Base-by-base conservation (phyloP, 1,140 invertebrate species). In the Drosophila pseudoananassae region DNA sequence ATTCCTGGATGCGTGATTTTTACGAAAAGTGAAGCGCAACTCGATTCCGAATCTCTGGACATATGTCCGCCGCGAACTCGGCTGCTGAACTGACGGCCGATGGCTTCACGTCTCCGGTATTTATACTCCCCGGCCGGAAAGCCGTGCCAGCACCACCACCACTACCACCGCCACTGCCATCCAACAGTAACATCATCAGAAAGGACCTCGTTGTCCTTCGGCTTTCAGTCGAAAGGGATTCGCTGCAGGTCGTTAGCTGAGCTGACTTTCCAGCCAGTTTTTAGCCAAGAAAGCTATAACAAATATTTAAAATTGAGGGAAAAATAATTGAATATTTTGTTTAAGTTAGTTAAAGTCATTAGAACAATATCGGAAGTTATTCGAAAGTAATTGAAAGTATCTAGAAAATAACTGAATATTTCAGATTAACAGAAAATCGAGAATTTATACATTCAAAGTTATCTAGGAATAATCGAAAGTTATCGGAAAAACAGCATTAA, bases 61-160 rank as follows among this genome's bases (percentile, higher is more conserved):
- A 60, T 76, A 73, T 69, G 58, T 64, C 87, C 82, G 78, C 76
- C 58, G 64, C 70, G 68, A 78, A 90, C 64, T 78, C 90, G 73
- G 56, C 80, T 76, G 81, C 47, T 31, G 20, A 64, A 91, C 90
- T 91, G 90, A 90, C 82, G 77, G 50, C 57, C 59, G 59, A 72
- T 76, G 72, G 77, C 83, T 71, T 68, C 64, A 68, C 47, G 31
- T 68, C 61, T 52, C 75, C 68, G 64, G 54, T 91, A 90, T 91
- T 91, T 87, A 87, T 63, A 73, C 56, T 43, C 40, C 72, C 61
- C 27, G 59, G 46, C 45, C 17, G 45, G 38, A 70, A 65, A 27
- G 58, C 3, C 9, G 45, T 29, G 38, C 25, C 14, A 23, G 61
- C 57, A 15, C 29, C 38, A 20, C 23, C 54, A 23, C 17, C 9